phyloP scores from a whole-genome alignment of 2,888 invertebrate species.

The Drosophila macrospina region DNA sequence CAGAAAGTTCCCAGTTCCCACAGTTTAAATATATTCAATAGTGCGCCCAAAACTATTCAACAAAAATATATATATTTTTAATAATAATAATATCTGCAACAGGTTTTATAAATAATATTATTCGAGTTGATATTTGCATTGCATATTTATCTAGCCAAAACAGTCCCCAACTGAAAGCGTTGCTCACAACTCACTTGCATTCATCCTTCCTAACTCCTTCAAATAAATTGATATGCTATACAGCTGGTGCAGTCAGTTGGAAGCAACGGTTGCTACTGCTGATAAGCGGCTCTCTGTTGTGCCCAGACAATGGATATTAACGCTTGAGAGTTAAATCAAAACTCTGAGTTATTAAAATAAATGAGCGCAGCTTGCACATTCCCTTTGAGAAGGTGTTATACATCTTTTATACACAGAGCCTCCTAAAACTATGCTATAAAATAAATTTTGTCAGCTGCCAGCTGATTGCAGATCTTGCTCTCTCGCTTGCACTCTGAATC shows the following conservation, averaged over 20 bases:
- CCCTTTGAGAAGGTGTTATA: no score
- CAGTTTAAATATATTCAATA: slow-evolving; percentile 1
- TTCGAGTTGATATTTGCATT: no score
- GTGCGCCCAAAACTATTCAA: slow-evolving; percentile 4
- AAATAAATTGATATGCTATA: slow-evolving; percentile 61
- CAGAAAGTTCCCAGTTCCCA: background rate
- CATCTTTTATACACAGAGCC: background rate
- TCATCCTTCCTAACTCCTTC: slow-evolving; percentile 43
- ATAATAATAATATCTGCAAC: background rate
- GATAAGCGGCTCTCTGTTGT: slow-evolving; percentile 53
- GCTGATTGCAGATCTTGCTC: slow-evolving; percentile 26
- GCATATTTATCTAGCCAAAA: background rate
- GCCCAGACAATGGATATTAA: slow-evolving; percentile 58
- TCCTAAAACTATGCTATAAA: slow-evolving; percentile 50
- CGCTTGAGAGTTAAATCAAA: slow-evolving; percentile 41
- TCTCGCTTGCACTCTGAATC: slow-evolving; percentile 8
- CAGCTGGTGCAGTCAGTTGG: slow-evolving; percentile 64
- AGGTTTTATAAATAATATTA: no score
- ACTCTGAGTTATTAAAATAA: slow-evolving; percentile 36
- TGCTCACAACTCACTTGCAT: slow-evolving; percentile 10
- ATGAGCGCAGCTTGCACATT: background rate
- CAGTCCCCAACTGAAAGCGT: background rate
- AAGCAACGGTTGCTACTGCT: slow-evolving; percentile 58
- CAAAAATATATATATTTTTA: background rate
- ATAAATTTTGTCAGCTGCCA: background rate